Conservation (phyloP, 1,140 invertebrate genomes). For the Medauroidea extradentata region DNA sequence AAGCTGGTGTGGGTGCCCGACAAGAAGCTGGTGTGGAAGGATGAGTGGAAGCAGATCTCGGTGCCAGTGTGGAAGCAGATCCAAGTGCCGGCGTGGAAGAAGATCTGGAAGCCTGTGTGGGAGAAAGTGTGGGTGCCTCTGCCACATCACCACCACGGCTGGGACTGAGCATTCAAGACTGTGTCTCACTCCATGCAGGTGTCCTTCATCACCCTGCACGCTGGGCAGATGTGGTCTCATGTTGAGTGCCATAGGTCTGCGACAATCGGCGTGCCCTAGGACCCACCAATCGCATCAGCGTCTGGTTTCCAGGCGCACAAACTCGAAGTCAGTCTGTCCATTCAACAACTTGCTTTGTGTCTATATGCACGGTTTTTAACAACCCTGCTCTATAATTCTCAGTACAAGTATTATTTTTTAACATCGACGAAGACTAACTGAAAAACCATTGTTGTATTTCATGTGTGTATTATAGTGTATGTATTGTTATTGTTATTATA, state of each 20-base stretch:
- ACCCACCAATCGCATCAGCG: not conserved
- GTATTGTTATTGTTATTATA: constrained; percentile 4
- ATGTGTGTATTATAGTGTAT: constrained; percentile 3
- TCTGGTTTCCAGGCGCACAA: not conserved
- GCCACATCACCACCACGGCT: constrained; percentile 45
- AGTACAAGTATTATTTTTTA: constrained; percentile 3
- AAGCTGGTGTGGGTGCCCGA: constrained; percentile 72
- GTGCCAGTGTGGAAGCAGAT: constrained; percentile 62
- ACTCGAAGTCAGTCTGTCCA: not conserved
- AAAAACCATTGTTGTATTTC: too few species aligned
- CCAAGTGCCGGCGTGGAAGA: constrained; percentile 66
- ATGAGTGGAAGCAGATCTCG: constrained; percentile 63
- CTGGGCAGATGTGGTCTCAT: not conserved
- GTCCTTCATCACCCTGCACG: not conserved
- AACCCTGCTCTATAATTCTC: not conserved
- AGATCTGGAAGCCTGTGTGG: constrained; percentile 71
- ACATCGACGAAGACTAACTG: not conserved
- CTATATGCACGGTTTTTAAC: not conserved
- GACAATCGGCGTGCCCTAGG: not conserved
- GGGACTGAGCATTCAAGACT: constrained; percentile 45
- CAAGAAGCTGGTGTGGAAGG: constrained; percentile 65
- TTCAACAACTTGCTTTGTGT: not conserved
- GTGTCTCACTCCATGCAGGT: not conserved
- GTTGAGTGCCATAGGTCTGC: not conserved
- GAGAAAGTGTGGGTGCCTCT: constrained; percentile 68